A percentile compares a stretch with the other conserved stretches of the same genome.
Conservation (phyloP, 2,797 vertebrate species). For the Sebastes goodei region DNA sequence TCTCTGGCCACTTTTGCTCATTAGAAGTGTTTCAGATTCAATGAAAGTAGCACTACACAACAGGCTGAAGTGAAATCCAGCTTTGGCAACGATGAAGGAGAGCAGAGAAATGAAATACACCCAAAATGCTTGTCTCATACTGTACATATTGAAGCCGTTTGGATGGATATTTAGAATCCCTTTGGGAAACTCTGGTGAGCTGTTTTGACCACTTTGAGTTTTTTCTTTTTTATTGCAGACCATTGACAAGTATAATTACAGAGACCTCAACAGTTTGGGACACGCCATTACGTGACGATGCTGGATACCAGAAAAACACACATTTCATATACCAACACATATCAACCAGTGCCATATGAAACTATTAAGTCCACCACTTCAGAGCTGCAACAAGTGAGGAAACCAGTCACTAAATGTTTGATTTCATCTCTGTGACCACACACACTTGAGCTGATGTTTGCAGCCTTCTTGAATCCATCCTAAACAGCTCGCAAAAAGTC, state of each 20-base stretch:
- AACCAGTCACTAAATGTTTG: neutral
- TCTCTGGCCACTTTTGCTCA: neutral
- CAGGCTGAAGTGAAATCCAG: neutral
- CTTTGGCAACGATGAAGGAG: neutral
- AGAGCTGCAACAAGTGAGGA: neutral
- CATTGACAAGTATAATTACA: slow-evolving; percentile 13
- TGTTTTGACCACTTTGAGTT: neutral
- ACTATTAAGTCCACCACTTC: neutral
- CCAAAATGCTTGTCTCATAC: neutral
- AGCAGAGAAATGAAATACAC: neutral
- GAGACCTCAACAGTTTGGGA: neutral
- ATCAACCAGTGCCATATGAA: neutral
- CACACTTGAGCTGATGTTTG: neutral
- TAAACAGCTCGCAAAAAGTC: neutral
- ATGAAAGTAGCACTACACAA: neutral
- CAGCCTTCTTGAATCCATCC: neutral
- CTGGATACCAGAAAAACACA: neutral
- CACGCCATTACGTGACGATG: neutral
- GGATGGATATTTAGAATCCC: slow-evolving; percentile 1
- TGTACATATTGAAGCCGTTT: neutral
- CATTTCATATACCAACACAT: neutral
- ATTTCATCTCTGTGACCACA: neutral
- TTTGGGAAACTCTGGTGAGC: neutral
- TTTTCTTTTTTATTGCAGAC: slow-evolving; percentile 6
- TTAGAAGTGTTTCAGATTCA: neutral